Conservation (phyloP, 2,113 vertebrate genomes). For the Hypanus sabinus region DNA sequence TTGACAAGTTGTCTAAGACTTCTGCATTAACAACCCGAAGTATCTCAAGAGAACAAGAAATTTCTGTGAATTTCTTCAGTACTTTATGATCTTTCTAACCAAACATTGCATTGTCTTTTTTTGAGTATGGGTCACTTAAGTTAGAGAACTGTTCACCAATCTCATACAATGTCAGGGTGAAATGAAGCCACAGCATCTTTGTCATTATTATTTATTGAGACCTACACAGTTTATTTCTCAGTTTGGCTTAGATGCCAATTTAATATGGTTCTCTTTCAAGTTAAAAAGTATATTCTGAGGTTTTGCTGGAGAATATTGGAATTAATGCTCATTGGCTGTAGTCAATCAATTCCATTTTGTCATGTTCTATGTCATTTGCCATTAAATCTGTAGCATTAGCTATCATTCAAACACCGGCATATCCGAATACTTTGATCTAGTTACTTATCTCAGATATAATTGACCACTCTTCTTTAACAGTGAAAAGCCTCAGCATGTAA, state of each 20-base stretch:
- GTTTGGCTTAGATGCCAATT: background rate
- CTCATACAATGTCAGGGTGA: background rate
- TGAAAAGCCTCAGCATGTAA: background rate
- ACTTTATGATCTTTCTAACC: background rate
- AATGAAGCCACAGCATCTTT: background rate
- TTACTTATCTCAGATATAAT: background rate
- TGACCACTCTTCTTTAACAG: background rate
- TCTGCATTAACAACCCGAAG: background rate
- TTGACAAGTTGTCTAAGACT: background rate
- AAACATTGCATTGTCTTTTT: too few species aligned
- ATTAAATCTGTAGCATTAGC: background rate
- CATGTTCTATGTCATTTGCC: background rate
- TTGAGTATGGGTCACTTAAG: background rate
- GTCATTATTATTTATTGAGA: background rate
- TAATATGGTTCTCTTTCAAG: background rate
- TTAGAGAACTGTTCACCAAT: background rate
- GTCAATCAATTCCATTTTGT: background rate
- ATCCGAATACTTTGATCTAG: background rate
- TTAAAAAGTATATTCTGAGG: background rate
- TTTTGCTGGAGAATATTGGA: background rate
- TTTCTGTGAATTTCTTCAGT: background rate
- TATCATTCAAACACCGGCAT: background rate
- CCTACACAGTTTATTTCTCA: background rate
- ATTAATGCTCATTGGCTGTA: background rate
- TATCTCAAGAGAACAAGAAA: background rate